Evolutionary conservation across 2,888 invertebrate species (phyloP).

Genomic region (Griposia aprilina): DNA sequence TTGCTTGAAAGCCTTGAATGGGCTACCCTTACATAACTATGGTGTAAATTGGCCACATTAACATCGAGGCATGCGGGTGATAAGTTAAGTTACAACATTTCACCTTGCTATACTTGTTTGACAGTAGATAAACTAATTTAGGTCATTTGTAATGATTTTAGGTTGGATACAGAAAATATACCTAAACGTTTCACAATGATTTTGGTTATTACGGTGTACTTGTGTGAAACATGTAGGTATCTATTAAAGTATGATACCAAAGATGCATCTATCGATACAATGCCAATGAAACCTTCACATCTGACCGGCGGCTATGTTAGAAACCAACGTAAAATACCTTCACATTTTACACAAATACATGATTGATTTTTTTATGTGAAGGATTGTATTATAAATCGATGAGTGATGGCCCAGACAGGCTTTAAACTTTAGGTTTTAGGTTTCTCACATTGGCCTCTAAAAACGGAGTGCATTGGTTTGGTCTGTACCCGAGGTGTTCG

Average conservation of each 20-base stretch:
- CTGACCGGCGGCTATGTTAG: no score
- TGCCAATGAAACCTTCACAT: background rate
- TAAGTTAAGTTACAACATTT: constrained; percentile 41
- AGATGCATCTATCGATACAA: background rate
- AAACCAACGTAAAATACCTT: background rate
- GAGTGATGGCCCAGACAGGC: constrained; percentile 10
- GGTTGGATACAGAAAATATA: background rate
- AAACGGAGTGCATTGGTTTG: background rate
- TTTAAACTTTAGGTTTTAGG: background rate
- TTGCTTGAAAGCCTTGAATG: constrained; percentile 40
- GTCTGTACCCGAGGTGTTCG: no score
- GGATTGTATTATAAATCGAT: constrained; percentile 23
- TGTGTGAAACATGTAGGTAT: no score
- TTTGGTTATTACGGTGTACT: no score
- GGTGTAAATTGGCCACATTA: constrained; percentile 28
- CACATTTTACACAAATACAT: background rate
- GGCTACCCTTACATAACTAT: constrained; percentile 4
- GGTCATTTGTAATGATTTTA: background rate
- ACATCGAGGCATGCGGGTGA: constrained; percentile 42
- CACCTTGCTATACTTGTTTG: constrained; percentile 40
- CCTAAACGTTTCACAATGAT: no score
- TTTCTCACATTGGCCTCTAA: no score
- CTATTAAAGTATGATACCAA: no score
- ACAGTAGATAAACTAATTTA: background rate
- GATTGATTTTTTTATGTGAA: constrained; percentile 29